Evolutionary conservation across 2,113 vertebrate species (phyloP).

Genomic region (Neodontobutis hainanensis): DNA sequence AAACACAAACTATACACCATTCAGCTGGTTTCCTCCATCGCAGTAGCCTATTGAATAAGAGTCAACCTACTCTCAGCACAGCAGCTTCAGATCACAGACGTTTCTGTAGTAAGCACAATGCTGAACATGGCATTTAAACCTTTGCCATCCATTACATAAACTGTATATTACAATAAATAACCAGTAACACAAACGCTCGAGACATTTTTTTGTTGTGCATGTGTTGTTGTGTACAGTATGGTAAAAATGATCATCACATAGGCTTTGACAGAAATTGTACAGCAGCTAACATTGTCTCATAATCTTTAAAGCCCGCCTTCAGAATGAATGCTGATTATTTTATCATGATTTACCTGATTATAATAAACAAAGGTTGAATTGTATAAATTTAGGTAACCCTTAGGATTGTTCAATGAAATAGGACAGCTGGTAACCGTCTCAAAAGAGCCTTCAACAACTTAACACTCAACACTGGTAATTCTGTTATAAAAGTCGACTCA

Average conservation of each 20-base stretch:
- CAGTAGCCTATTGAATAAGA: background rate
- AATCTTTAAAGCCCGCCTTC: background rate
- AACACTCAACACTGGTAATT: background rate
- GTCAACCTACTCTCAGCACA: background rate
- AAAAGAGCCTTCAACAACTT: background rate
- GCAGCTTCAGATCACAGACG: conserved; percentile 25
- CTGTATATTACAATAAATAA: conserved; percentile 67
- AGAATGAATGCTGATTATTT: no score
- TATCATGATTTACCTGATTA: no score
- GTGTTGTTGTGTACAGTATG: conserved; percentile 38
- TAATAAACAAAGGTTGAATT: no score
- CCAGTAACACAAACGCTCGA: conserved; percentile 30
- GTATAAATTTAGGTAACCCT: no score
- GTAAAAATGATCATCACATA: conserved; percentile 25
- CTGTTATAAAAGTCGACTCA: background rate
- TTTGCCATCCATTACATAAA: conserved; percentile 61
- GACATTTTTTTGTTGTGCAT: conserved; percentile 26
- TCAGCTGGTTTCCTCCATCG: conserved; percentile 17
- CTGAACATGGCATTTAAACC: conserved; percentile 41
- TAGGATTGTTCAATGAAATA: no score
- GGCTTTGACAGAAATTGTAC: conserved; percentile 25
- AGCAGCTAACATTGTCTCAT: conserved; percentile 18
- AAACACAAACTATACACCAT: conserved; percentile 37
- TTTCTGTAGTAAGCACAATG: conserved; percentile 13
- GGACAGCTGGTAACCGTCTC: no score